A percentile compares a stretch with the other conserved stretches of the same genome.
phyloP scores from a whole-genome alignment of 2,888 invertebrate species.

The Girardia tigrina region DNA sequence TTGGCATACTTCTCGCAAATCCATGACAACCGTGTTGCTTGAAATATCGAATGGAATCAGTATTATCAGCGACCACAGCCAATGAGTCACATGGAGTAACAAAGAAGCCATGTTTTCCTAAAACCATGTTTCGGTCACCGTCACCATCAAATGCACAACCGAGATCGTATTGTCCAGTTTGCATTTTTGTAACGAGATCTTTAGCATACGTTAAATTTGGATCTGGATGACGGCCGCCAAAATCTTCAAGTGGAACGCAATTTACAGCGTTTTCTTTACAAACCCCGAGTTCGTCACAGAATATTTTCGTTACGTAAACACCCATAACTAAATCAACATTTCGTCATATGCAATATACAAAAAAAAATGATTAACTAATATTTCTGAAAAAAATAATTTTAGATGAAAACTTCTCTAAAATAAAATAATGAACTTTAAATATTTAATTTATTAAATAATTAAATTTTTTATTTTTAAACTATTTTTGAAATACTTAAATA shows the following conservation, averaged over 20 bases:
- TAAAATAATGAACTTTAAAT: neutral
- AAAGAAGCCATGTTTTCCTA: slow-evolving; percentile 85
- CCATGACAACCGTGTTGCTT: slow-evolving; percentile 68
- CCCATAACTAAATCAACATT: slow-evolving; percentile 88
- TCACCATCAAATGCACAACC: slow-evolving; percentile 99
- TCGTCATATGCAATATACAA: too few species aligned
- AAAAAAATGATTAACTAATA: slow-evolving; percentile 45
- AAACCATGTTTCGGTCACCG: slow-evolving; percentile 93
- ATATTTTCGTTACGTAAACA: slow-evolving; percentile 76
- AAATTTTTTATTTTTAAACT: too few species aligned
- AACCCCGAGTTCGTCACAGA: slow-evolving; percentile 70
- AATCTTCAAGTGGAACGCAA: slow-evolving; percentile 71
- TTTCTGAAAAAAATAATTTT: neutral
- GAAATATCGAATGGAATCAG: slow-evolving; percentile 85
- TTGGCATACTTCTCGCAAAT: slow-evolving; percentile 96
- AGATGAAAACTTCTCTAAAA: neutral
- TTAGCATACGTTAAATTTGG: slow-evolving; percentile 82
- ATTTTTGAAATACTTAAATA: too few species aligned
- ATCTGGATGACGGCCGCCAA: slow-evolving; percentile 85
- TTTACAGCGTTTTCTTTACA: slow-evolving; percentile 61
- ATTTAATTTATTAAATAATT: neutral
- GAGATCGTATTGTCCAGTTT: slow-evolving; percentile 58
- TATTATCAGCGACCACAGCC: slow-evolving; percentile 78
- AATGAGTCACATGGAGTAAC: slow-evolving; percentile 91
- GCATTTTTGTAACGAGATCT: slow-evolving; percentile 61